Percentiles rank a stretch among this genome's conserved stretches.
These are phyloP conservation scores for Papilio machaon DNA, from an alignment of 1,140 invertebrate genomes.

Conservation along the genomic window DNA sequence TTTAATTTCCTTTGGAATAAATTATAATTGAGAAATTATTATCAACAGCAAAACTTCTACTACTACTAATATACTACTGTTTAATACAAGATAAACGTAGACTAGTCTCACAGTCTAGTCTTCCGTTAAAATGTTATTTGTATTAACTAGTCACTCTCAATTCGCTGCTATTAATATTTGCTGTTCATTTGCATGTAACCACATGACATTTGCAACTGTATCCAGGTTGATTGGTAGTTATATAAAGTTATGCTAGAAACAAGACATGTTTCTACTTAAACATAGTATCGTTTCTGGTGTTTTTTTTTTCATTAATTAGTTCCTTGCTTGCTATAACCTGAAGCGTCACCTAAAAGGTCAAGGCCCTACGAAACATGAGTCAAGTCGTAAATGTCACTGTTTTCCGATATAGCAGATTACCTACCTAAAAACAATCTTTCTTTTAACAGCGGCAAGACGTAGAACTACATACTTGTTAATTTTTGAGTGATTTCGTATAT, in stretches of 20 bases:
- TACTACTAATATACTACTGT: not conserved
- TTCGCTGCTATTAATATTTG: constrained; percentile 4
- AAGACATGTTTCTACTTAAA: not conserved
- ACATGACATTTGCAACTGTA: not conserved
- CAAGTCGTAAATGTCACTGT: too few relatives aligned
- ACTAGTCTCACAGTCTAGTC: too few relatives aligned
- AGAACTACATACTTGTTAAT: too few relatives aligned
- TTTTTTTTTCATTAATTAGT: not conserved
- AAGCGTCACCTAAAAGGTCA: not conserved
- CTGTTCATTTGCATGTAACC: not conserved
- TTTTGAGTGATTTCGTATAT: too few relatives aligned
- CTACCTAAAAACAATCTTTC: not conserved
- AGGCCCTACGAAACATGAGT: too few relatives aligned
- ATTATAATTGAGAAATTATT: not conserved
- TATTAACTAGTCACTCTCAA: not conserved
- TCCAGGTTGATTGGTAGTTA: not conserved
- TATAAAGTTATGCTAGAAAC: not conserved
- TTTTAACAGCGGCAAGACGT: too few relatives aligned
- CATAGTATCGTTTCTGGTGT: not conserved
- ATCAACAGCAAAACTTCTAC: not conserved
- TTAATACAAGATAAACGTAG: too few relatives aligned
- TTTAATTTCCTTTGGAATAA: not conserved
- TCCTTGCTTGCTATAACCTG: not conserved
- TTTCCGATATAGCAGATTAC: not conserved
- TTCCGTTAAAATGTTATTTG: not conserved